Base-by-base conservation (phyloP, 2,797 vertebrate genomes). In the Bufotes viridis region DNA sequence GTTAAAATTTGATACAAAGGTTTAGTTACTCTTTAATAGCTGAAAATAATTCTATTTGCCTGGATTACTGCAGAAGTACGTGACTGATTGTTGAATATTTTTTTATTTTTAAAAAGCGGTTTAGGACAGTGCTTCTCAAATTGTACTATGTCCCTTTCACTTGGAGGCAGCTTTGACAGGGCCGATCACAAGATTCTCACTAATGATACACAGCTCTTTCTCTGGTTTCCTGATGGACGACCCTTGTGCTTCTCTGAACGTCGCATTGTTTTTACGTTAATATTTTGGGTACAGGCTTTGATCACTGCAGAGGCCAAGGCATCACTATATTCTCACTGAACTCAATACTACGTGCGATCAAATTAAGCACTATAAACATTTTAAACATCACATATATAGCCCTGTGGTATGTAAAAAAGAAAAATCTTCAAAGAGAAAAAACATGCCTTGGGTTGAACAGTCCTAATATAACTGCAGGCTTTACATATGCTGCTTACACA, bases 401-500 rank as follows among this genome's bases (percentile, higher is more conserved):
- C 72, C 29, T 10, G 17, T 10, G 17, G 6, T 53, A n/a, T 14
- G 34, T 49, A 3, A 72, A 3, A 42, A 3, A 42, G 9, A 76
- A 53, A 51, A 76, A 72, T 9, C 17, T n/a, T 72, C 29, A 34
- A 69, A 18, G 42, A 34, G 4, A 6, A 53, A 53, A 65, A 53
- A 65, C 10, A 78, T 51, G 72, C 57, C 26, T 18, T 4, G 60
- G 61, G 58, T 78, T 65, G 49, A 63, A 81, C 34, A 81, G 34
- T 14, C 61, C 34, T 65, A 42, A 17, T 78, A 29, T 79, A 65
- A 51, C 61, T 78, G 15, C 9, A 67, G 49, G 63, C 63, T 80
- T 61, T 14, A 51, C 26, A 61, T 74, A 72, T 26, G 29, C 70
- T 49, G 53, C 20, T 81, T 81, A 74, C n/a, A 87, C 69, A 82